Evolutionary conservation across 2,113 vertebrate species (phyloP).

Genomic region (Xiphias gladius): DNA sequence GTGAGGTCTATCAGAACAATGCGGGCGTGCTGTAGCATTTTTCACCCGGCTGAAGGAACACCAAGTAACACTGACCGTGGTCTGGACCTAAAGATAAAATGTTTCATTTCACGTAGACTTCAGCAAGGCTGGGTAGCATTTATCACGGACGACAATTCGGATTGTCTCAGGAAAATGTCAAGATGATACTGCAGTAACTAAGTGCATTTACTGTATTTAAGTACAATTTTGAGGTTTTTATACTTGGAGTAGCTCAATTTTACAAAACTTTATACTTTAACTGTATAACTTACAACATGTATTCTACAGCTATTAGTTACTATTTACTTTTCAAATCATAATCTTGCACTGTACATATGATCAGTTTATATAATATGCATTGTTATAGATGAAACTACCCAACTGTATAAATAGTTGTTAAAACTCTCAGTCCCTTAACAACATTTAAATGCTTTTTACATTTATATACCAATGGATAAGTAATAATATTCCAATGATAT

Average conservation of each 20-base stretch:
- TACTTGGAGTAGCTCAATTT: too few relatives aligned
- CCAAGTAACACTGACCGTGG: neutral
- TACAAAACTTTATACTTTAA: neutral
- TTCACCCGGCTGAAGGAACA: neutral
- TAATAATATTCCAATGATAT: too few relatives aligned
- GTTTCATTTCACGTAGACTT: neutral
- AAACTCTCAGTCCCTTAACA: too few relatives aligned
- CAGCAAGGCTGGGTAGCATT: neutral
- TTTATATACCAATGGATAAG: too few relatives aligned
- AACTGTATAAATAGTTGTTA: too few relatives aligned
- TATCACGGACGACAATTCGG: neutral
- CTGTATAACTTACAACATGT: too few relatives aligned
- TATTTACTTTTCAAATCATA: too few relatives aligned
- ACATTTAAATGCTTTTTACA: too few relatives aligned
- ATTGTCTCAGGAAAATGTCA: neutral
- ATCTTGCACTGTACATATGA: too few relatives aligned
- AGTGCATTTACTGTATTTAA: neutral
- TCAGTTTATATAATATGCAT: too few relatives aligned
- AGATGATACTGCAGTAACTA: neutral
- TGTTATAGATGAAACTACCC: too few relatives aligned
- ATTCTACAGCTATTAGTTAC: too few relatives aligned
- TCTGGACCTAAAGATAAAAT: slow-evolving; percentile 1
- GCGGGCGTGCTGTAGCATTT: neutral
- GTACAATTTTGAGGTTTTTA: neutral
- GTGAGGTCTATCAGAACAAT: slow-evolving; percentile 21